Base-by-base conservation (phyloP, 2,888 invertebrate genomes). In the Macrophya annulata region DNA sequence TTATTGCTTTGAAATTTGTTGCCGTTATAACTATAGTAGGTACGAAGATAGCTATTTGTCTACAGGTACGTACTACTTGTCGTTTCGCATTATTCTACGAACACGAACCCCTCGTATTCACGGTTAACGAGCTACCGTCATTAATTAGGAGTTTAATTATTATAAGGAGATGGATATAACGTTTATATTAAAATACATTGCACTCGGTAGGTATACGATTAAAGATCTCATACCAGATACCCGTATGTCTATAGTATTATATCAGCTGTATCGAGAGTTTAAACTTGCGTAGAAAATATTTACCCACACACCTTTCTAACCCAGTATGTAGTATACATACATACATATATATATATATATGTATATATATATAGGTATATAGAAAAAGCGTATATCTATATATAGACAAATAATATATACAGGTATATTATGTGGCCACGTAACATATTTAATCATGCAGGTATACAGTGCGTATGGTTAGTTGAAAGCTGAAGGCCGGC, bases 401-500 rank as follows among this genome's bases (percentile, higher is more conserved):
- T 55, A 77, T 77, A 55, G 72, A 74, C 43, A 21, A 74, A 74
- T 31, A 31, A 68, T 74, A n/a, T 45, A 25, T 51, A 48, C 55
- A 77, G 77, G 37, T 55, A 59, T 43, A 81, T 81, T 81, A 81
- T 62, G 21, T 62, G 43, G 59, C 81, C 81, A 81, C 59, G 81
- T 81, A 62, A 81, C 81, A 81, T 81, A 62, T 81, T 81, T 81
- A 81, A 81, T 81, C 81, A 81, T 81, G 81, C 81, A 81, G 81
- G 81, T 62, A 59, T 62, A 81, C 81, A 31, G 81, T 81, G 81
- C 81, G 81, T 81, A 81, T 81, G 62, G 81, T 51, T 65, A 68
- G 72, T 84, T 85, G 84, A 85, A 84, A 85, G 84, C 84, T 89
- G 91, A 92, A 92, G 92, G 92, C 91, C 91, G 91, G 87, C 86